phyloP scores from a whole-genome alignment of 2,888 invertebrate genomes.

The Quadroppia sp. region DNA sequence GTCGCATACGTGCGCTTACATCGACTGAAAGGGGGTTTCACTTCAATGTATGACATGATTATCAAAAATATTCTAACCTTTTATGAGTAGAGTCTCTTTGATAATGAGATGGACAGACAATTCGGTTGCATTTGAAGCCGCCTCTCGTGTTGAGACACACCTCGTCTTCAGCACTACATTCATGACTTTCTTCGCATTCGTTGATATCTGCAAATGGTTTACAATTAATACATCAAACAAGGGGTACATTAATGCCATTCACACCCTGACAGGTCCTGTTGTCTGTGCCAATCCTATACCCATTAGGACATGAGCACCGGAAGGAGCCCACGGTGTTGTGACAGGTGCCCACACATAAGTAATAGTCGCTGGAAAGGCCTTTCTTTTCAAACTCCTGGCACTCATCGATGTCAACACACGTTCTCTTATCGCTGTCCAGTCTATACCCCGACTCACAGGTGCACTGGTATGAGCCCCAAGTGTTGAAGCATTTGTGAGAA shows the following conservation, averaged over 20 bases:
- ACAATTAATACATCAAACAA: neutral
- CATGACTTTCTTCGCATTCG: conserved; percentile 61
- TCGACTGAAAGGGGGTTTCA: neutral
- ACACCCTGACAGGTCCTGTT: conserved; percentile 77
- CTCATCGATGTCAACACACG: conserved; percentile 64
- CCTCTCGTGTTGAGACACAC: conserved; percentile 88
- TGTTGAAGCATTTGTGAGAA: conserved; percentile 80
- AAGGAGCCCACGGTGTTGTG: conserved; percentile 83
- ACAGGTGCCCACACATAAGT: conserved; percentile 68
- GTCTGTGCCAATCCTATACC: conserved; percentile 70
- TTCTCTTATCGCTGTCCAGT: conserved; percentile 22
- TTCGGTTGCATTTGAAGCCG: conserved; percentile 75
- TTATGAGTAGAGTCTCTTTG: conserved; percentile 68
- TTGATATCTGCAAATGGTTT: conserved; percentile 61
- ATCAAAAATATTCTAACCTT: conserved; percentile 60
- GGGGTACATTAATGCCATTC: conserved; percentile 35
- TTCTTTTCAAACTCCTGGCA: conserved; percentile 54
- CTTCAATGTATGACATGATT: neutral
- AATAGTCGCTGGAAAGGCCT: neutral
- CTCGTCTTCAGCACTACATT: conserved; percentile 59
- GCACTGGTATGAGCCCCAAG: conserved; percentile 80
- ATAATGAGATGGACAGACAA: conserved; percentile 81
- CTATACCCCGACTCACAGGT: conserved; percentile 49
- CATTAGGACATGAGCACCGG: conserved; percentile 71
- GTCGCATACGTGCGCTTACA: conserved; percentile 24